A percentile compares a stretch with the other conserved stretches of the same genome.
These are phyloP conservation scores for Stegastes partitus DNA, from an alignment of 2,113 vertebrate genomes.

Conservation along the genomic window DNA sequence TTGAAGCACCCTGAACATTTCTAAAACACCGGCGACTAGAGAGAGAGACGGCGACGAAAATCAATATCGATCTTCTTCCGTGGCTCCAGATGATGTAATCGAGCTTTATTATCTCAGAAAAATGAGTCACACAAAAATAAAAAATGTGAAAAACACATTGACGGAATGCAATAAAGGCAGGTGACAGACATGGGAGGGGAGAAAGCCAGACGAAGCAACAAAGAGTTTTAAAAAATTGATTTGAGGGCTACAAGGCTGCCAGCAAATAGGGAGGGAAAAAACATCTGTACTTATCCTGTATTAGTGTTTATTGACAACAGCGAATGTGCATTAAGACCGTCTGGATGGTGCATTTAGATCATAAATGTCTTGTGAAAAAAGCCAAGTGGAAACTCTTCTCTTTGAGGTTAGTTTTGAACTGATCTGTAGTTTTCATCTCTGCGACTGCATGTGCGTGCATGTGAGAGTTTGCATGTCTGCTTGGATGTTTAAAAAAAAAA, in stretches of 20 bases:
- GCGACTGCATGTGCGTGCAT: not conserved
- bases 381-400: not conserved
- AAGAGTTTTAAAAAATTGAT: constrained; percentile 39
- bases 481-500: constrained; percentile 26
- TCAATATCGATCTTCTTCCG: constrained; percentile 54
- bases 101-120: constrained; percentile 51
- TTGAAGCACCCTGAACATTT: constrained; percentile 10
- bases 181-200: constrained; percentile 38
- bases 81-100: constrained; percentile 56
- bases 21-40: constrained; percentile 37
- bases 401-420: constrained; percentile 18
- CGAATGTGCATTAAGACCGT: not conserved
- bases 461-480: not conserved
- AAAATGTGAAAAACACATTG: constrained; percentile 42
- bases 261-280: constrained; percentile 18
- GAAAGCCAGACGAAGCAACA: constrained; percentile 12
- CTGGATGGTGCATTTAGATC: not conserved
- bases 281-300: not conserved
- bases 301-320: constrained; percentile 30
- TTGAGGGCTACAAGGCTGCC: not conserved
- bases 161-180: constrained; percentile 46
- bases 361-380: no score
- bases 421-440: not conserved
- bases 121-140: constrained; percentile 42
- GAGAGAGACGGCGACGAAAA: constrained; percentile 50